Percentiles rank a stretch among this genome's conserved stretches.
Evolutionary conservation across 2,797 vertebrate species (phyloP).

Genomic region (Champsocephalus esox): DNA sequence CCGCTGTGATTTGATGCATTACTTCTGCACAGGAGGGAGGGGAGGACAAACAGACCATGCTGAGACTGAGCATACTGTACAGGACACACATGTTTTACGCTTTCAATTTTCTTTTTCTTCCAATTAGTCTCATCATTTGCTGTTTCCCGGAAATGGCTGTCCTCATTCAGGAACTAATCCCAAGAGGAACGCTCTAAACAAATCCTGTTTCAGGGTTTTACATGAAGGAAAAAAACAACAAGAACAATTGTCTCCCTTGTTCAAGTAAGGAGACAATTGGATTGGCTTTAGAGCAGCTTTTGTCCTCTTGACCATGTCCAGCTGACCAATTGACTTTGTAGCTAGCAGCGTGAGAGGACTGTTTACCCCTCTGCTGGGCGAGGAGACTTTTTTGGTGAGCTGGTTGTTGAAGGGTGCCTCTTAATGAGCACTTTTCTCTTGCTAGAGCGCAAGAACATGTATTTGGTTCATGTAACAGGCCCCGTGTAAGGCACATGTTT

Average conservation of each 20-base stretch:
- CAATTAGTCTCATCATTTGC: conserved; percentile 30
- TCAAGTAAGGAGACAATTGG: conserved; percentile 54
- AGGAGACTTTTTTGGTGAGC: conserved; percentile 13
- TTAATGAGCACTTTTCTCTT: neutral
- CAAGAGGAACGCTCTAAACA: conserved; percentile 61
- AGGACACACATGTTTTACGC: neutral
- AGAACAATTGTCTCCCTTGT: conserved; percentile 44
- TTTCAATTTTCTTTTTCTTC: neutral
- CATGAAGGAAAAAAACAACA: conserved; percentile 59
- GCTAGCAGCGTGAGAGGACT: conserved; percentile 27
- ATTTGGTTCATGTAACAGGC: conserved; percentile 32
- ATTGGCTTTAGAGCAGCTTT: conserved; percentile 60
- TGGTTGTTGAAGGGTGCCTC: conserved; percentile 16
- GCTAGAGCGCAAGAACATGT: conserved; percentile 13
- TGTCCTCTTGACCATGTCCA: conserved; percentile 55
- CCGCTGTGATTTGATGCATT: conserved; percentile 38
- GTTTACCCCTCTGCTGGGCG: conserved; percentile 26
- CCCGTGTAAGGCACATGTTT: conserved; percentile 6
- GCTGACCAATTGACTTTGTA: conserved; percentile 48
- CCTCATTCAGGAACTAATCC: conserved; percentile 50
- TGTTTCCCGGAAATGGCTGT: conserved; percentile 38
- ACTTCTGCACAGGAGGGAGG: conserved; percentile 22
- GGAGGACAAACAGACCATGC: conserved; percentile 7
- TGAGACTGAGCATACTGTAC: conserved; percentile 11
- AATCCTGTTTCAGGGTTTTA: conserved; percentile 64